phyloP scores from a whole-genome alignment of 2,888 invertebrate species.

The Mimumesa dahlbomi region DNA sequence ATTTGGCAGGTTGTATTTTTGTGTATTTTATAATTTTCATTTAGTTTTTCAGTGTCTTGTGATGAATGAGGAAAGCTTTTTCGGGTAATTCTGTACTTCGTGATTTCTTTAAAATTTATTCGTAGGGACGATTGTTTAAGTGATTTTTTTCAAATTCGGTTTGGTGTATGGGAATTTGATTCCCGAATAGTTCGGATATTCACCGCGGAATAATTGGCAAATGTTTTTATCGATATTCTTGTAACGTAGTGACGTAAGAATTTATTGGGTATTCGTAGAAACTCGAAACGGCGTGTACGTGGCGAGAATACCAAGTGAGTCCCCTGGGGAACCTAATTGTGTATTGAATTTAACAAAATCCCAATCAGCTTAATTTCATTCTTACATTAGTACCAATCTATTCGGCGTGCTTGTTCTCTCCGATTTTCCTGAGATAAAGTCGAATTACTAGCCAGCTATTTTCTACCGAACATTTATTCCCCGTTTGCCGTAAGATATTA shows the following conservation, averaged over 20 bases:
- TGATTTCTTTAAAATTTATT: too few species aligned
- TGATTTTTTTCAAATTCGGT: too few species aligned
- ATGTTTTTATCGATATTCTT: neutral
- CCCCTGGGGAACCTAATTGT: conserved; percentile 3
- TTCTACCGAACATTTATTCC: too few species aligned
- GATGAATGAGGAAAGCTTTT: too few species aligned
- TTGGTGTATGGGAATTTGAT: neutral
- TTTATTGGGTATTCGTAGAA: conserved; percentile 5
- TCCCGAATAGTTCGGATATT: neutral
- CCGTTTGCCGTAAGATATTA: too few species aligned
- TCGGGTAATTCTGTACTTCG: too few species aligned
- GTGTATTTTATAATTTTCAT: too few species aligned
- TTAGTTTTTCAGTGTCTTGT: too few species aligned
- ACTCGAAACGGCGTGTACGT: neutral
- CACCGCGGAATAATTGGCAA: neutral
- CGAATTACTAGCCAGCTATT: too few species aligned
- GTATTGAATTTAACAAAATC: neutral
- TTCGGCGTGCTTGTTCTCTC: neutral
- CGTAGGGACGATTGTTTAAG: too few species aligned
- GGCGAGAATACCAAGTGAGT: conserved; percentile 14
- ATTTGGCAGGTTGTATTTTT: too few species aligned
- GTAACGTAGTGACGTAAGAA: conserved; percentile 1
- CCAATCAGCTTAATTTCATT: neutral
- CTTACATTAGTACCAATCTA: neutral
- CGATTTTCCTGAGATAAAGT: too few species aligned